Evolutionary conservation across 2,888 invertebrate genomes (phyloP), one percentile per base, ranked within the genome.

Genomic region (Dorcus parallelipipedus): DNA sequence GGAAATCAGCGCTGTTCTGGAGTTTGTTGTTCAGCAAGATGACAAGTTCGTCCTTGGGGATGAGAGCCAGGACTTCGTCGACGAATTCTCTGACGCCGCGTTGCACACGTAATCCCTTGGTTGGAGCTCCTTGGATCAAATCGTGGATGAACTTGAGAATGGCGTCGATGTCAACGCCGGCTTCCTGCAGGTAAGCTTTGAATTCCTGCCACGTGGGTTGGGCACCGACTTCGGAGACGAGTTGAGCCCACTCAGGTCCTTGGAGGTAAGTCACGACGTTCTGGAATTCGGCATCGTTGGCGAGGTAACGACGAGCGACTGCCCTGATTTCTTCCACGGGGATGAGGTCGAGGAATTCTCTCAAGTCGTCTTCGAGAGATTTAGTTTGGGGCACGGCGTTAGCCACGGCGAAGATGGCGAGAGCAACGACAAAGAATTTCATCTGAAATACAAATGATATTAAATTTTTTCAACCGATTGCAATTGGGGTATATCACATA

Each of bases 211-310:
- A 63, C 9, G 56, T 58, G 33, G 58, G 63, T 14, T 66, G 59
- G 14, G 47, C 51, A 4, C 38, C 43, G 20, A 69, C 63, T 8
- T 50, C 53, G 14, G 57, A 60, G n/a, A 68, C 62, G 14, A 71
- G 58, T 8, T 50, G 54, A 20, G 63, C 63, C 65, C 70, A 72
- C 59, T 70, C 70, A 5, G 52, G 40, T 42, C 69, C 65, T 67
- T 70, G 67, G 38, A 72, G 56, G 59, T 71, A 72, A 2, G 23
- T 41, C 2, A 72, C 57, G 39, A 67, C 66, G 40, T 57, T 52
- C 38, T 64, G 60, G 38, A 71, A 61, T 63, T 70, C 70, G 6
- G 60, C 60, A 52, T 71, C 71, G 52, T 48, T 67, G 6, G 59
- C 58, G 3, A 64, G 33, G 56, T 72, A 66, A n/a, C 63, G 60